A percentile compares a stretch with the other conserved stretches of the same genome.
phyloP scores from a whole-genome alignment of 2,113 vertebrate species.

The Thinocorus orbignyianus region DNA sequence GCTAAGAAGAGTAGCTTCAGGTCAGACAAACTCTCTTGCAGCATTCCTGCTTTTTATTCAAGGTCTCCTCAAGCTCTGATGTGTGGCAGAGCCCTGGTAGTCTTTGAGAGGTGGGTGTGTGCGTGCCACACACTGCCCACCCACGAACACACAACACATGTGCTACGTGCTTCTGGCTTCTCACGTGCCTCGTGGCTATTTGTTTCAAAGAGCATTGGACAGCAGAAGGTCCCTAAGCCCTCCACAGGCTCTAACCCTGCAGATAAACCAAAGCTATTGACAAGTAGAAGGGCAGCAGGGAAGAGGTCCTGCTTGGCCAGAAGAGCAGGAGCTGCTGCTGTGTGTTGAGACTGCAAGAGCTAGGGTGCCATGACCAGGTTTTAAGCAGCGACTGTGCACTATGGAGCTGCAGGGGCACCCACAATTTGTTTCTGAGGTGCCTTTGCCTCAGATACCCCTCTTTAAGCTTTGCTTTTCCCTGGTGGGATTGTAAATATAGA shows the following conservation, averaged over 20 bases:
- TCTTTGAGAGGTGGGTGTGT: not conserved
- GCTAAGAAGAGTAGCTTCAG: not conserved
- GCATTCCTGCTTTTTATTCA: fast-evolving
- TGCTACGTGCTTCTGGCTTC: not conserved
- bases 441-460: slow-evolving; percentile 51
- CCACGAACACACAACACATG: fast-evolving
- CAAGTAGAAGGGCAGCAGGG: not conserved
- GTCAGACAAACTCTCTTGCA: not conserved
- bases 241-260: not conserved
- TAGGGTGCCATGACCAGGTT: not conserved
- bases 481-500: slow-evolving; percentile 85
- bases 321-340: not conserved
- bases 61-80: not conserved
- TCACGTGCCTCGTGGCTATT: fast-evolving
- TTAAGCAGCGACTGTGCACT: not conserved
- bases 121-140: fast-evolving
- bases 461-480: slow-evolving; percentile 75
- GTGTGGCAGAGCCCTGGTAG: not conserved
- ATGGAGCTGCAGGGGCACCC: fast-evolving
- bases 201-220: fast-evolving
- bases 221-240: not conserved
- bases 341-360: not conserved
- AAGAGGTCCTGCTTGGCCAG: not conserved
- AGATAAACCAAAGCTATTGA: fast-evolving
- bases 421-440: not conserved